Evolutionary conservation across 2,888 invertebrate genomes (phyloP), one percentile per base, ranked within the genome.

Genomic region (Physocephala rufipes): DNA sequence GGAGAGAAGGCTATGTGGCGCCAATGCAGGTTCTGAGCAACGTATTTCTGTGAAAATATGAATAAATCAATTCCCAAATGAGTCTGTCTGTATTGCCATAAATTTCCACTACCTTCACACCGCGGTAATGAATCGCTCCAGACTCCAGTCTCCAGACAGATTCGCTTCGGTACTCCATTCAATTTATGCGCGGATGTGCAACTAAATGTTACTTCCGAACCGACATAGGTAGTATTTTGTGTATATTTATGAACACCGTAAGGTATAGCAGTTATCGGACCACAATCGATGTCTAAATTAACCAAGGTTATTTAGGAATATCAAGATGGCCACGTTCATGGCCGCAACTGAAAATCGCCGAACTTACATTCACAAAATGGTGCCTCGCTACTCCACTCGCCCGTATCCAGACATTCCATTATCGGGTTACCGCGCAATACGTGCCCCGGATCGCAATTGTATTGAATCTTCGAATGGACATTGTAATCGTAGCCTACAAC

Each of bases 401-500:
- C 95, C 71, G 91, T 90, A 58, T 89, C 89, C 72, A 90, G 90
- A 82, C 95, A 96, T 16, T 90, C 89, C 55, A 93, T 89, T 55
- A 88, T 89, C 0, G 89, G 82, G 76, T 92, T 91, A 0, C 96
- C 95, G 7, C 91, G 89, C 73, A 96, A 87, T 72, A 92, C 88
- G 83, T 95, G 92, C 0, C 96, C 96, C 0, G 90, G 89, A 83
- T 95, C 95, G 82, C 96, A 96, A 81, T 95, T 92, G 85, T 95
- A 96, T 81, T 94, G 92, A 62, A 96, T 95, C 43, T 90, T 90
- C 0, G 95, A 95, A 84, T 95, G 94, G 0, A 96, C 91, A 82
- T 95, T 95, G 82, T 95, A 92, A 81, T 95, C 95, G 81, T 95
- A 95, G 0, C 95, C 95, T 21, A 95, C 93, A 73, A 96, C 95